Conservation (phyloP, 2,888 invertebrate species). For the Latrodectus hesperus region DNA sequence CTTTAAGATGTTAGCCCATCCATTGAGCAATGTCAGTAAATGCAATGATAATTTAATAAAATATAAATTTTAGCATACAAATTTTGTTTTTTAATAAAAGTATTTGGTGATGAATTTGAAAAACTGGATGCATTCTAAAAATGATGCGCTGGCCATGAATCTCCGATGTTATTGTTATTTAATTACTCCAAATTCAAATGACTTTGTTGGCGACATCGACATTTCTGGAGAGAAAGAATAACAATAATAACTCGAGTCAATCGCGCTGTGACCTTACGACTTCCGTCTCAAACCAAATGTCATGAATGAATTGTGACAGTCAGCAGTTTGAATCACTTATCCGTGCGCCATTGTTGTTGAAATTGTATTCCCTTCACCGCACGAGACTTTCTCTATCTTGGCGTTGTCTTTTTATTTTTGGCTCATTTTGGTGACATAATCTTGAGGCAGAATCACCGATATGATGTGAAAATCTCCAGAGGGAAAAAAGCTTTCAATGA, state of each 20-base stretch:
- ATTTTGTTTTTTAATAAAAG: too few species aligned
- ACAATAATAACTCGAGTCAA: neutral
- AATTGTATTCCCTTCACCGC: constrained; percentile 6
- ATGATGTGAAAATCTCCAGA: neutral
- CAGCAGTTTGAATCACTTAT: neutral
- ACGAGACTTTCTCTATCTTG: constrained; percentile 14
- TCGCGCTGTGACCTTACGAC: constrained; percentile 6
- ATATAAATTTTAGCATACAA: too few species aligned
- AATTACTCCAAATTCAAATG: neutral
- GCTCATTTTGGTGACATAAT: neutral
- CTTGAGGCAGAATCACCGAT: neutral
- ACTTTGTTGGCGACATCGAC: neutral
- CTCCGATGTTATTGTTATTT: too few species aligned
- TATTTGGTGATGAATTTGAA: too few species aligned
- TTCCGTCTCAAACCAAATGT: constrained; percentile 35
- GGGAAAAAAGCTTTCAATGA: neutral
- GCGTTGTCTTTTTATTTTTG: neutral
- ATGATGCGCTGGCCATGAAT: too few species aligned
- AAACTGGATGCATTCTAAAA: too few species aligned
- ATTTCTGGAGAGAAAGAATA: neutral
- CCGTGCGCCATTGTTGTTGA: constrained; percentile 16
- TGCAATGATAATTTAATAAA: too few species aligned
- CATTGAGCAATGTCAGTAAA: too few species aligned
- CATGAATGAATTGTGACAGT: constrained; percentile 34
- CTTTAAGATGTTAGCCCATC: too few species aligned